Conservation (phyloP, 2,888 invertebrate species). For the Sminthurides aquaticus region DNA sequence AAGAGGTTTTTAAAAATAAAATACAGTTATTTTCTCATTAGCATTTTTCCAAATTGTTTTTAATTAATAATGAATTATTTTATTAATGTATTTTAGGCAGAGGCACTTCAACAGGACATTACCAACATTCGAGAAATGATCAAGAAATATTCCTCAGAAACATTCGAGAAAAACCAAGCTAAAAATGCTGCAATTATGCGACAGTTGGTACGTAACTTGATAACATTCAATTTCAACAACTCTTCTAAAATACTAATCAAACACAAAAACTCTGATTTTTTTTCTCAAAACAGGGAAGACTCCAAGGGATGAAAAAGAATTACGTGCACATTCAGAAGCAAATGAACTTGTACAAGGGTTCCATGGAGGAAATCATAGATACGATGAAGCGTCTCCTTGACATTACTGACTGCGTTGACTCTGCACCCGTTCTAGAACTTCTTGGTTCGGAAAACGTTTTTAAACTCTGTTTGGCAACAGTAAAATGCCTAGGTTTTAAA, state of each 20-base stretch:
- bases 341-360: constrained; percentile 23
- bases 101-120: constrained; percentile 27
- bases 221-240: background rate
- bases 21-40: background rate
- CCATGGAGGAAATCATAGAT: constrained; percentile 34
- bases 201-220: constrained; percentile 20
- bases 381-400: constrained; percentile 34
- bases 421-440: constrained; percentile 35
- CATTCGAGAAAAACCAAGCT: constrained; percentile 35
- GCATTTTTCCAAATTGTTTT: background rate
- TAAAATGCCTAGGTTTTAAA: background rate
- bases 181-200: constrained; percentile 31
- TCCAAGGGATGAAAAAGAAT: constrained; percentile 31
- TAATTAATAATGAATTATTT: constrained; percentile 7
- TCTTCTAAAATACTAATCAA: background rate
- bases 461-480: background rate
- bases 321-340: constrained; percentile 27
- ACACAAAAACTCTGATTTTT: constrained; percentile 1
- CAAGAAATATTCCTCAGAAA: constrained; percentile 28
- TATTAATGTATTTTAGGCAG: constrained; percentile 25
- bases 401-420: constrained; percentile 34
- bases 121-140: constrained; percentile 29
- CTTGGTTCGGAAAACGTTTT: constrained; percentile 22
- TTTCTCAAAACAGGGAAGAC: constrained; percentile 20
- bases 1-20: constrained; percentile 32